Base-by-base conservation (phyloP, 2,888 invertebrate species). In the Sthenelais limicola region DNA sequence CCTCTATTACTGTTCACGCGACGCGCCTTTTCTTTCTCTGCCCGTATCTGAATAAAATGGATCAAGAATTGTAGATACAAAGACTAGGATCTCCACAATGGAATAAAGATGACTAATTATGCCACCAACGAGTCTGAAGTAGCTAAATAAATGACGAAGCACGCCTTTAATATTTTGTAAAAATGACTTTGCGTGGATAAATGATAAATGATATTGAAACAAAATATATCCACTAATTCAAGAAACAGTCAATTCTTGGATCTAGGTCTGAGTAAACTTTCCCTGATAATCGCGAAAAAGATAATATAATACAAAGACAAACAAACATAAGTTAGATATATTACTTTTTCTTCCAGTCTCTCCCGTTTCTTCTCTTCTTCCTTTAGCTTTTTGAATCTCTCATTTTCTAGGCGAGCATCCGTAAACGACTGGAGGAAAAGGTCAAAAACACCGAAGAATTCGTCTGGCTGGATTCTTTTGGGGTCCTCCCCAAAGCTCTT, bases 371-470 rank as follows among this genome's bases (percentile, higher is more conserved):
- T 95, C 85, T 97, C 97, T 81, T 97, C 97, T 85, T 95, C 95
- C 73, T 94, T 92, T 32, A 94, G 91, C 70, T 93, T 91, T 35
- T 93, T 90, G 88, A 94, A 92, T 77, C 94, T 94, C 83, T 95
- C 95, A 84, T 96, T 96, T 85, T 97, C 97, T 49, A 93, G 92
- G 73, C 93, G 90, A 0, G 96, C 96, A 85, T 97, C 97, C 9
- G 90, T 89, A 80, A 97, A 92, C 26, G 94, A 92, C 32, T 91
- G 90, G 9, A 97, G 90, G 90, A 97, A 97, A 2, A 92, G 91
- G 89, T 96, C 97, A 82, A 97, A 93, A 56, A 95, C 94, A 1
- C 95, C 95, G 89, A 97, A 97, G 89, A 97, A 94, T 84, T 95
- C 96, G 82, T 97, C 96, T 0, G 97, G 96, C 73, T 96, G 95